A percentile compares a stretch with the other conserved stretches of the same genome.
phyloP scores from a whole-genome alignment of 2,888 invertebrate genomes.

The Meganola albula region DNA sequence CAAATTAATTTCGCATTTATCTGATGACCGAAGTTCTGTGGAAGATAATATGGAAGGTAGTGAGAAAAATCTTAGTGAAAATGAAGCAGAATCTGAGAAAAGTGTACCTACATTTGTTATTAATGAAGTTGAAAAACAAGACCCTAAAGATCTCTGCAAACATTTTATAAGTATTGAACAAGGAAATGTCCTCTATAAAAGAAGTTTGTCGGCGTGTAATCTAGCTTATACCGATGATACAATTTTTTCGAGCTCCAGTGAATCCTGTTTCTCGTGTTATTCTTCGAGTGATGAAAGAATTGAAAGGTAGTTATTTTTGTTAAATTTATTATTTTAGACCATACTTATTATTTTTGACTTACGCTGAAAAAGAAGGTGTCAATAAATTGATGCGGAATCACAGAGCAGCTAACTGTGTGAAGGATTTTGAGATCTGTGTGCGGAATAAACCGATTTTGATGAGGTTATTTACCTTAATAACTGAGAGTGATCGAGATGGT shows the following conservation, averaged over 20 bases:
- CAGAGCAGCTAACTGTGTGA: too few species aligned
- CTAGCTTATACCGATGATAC: conserved; percentile 41
- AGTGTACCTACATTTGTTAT: conserved; percentile 55
- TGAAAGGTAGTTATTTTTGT: conserved; percentile 55
- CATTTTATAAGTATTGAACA: conserved; percentile 55
- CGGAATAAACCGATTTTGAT: too few species aligned
- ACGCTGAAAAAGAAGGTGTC: too few species aligned
- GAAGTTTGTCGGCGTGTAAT: conserved; percentile 51
- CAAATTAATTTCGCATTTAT: conserved; percentile 53
- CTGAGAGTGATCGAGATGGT: too few species aligned
- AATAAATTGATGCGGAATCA: too few species aligned
- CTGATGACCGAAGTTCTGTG: conserved; percentile 52
- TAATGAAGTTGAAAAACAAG: conserved; percentile 36
- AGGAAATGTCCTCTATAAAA: conserved; percentile 44
- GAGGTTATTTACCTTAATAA: too few species aligned
- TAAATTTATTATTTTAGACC: too few species aligned
- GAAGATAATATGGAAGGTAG: conserved; percentile 33
- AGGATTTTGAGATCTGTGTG: too few species aligned
- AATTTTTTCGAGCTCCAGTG: conserved; percentile 45
- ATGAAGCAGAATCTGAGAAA: conserved; percentile 25
- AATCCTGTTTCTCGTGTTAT: conserved; percentile 51
- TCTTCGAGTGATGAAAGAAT: conserved; percentile 48
- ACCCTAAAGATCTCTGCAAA: conserved; percentile 43
- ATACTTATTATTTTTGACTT: too few species aligned
- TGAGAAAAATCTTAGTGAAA: conserved; percentile 36